Evolutionary conservation across 2,888 invertebrate species (phyloP).

Genomic region (Caenorhabditis japonica): DNA sequence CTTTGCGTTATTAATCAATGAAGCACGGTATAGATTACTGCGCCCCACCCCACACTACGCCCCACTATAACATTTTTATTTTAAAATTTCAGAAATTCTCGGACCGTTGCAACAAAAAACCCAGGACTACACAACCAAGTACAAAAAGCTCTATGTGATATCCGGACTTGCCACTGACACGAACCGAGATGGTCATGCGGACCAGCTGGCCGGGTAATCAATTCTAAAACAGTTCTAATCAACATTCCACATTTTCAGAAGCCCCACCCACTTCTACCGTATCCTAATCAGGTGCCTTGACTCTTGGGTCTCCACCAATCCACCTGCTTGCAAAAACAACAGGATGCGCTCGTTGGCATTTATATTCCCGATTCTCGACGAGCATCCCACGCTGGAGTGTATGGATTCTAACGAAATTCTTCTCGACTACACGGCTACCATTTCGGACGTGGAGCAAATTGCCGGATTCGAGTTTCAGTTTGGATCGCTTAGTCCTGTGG

Average conservation of each 20-base stretch:
- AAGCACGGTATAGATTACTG: too few relatives aligned
- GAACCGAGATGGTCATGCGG: conserved; percentile 44
- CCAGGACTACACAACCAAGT: conserved; percentile 33
- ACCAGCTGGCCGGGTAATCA: background rate
- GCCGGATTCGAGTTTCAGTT: conserved; percentile 27
- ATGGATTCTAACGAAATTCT: conserved; percentile 32
- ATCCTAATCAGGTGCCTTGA: conserved; percentile 27
- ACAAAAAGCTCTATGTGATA: conserved; percentile 37
- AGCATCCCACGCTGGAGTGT: conserved; percentile 27
- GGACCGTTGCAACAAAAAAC: conserved; percentile 29
- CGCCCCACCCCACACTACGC: too few relatives aligned
- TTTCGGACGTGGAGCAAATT: conserved; percentile 39
- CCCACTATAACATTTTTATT: too few relatives aligned
- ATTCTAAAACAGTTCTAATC: background rate
- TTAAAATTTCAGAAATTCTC: conserved; percentile 18
- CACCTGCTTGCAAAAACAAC: conserved; percentile 21
- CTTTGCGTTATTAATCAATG: too few relatives aligned
- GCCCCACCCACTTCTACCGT: conserved; percentile 44
- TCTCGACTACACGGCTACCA: conserved; percentile 42
- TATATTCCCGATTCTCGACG: conserved; percentile 31
- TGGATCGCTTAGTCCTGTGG: conserved; percentile 23
- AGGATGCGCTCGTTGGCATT: conserved; percentile 33
- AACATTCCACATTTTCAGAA: background rate
- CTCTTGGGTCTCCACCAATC: conserved; percentile 21
- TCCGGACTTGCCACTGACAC: conserved; percentile 43